phyloP scores from a whole-genome alignment of 2,888 invertebrate species.

The Melanophora roralis region DNA sequence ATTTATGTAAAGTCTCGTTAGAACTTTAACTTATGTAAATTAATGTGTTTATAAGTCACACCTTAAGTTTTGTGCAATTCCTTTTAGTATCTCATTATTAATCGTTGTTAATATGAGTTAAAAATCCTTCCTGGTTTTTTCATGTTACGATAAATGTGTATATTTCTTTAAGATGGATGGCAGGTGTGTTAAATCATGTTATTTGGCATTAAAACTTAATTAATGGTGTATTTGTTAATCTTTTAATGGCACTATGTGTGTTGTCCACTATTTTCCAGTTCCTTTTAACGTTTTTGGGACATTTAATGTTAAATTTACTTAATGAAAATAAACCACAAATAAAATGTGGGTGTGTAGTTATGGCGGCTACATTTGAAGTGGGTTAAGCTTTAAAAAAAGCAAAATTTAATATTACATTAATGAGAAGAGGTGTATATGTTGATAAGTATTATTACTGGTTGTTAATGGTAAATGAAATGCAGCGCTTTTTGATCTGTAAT shows the following conservation, averaged over 20 bases:
- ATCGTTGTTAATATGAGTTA: background rate
- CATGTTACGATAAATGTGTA: background rate
- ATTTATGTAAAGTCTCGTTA: slow-evolving; percentile 4
- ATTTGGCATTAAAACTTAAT: background rate
- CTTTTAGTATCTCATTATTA: slow-evolving; percentile 15
- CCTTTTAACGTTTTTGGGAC: background rate
- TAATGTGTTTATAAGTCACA: slow-evolving; percentile 43
- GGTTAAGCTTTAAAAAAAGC: background rate
- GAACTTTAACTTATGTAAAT: slow-evolving; percentile 51
- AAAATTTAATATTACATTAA: background rate
- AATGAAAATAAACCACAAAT: background rate
- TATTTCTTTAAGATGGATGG: slow-evolving; percentile 5
- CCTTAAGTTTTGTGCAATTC: slow-evolving; percentile 47
- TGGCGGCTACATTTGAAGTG: slow-evolving; percentile 53
- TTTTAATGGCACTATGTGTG: slow-evolving; percentile 18
- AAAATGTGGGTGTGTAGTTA: slow-evolving; percentile 51
- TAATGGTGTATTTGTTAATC: background rate
- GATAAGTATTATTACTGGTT: background rate
- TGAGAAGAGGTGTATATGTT: background rate
- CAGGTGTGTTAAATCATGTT: background rate
- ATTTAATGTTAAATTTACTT: background rate
- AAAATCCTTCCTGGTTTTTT: slow-evolving; percentile 26
- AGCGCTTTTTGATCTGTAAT: slow-evolving; percentile 23
- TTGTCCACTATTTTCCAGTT: slow-evolving; percentile 12
- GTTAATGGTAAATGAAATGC: background rate